Conservation (phyloP, 2,888 invertebrate genomes). For the Sialis fuliginosa region DNA sequence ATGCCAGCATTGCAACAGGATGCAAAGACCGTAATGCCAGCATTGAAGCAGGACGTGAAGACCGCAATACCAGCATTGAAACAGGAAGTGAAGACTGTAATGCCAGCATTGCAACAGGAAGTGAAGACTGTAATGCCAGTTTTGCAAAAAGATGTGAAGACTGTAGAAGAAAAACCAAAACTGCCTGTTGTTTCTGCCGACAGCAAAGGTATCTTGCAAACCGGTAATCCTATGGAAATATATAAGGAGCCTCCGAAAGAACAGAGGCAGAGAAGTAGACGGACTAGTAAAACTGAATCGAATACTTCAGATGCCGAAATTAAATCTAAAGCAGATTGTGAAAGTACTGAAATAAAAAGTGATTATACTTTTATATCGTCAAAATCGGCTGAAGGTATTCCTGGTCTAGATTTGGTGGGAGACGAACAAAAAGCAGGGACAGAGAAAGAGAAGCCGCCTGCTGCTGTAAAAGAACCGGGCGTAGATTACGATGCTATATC, state of each 20-base stretch:
- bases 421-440: constrained; percentile 18
- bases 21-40: constrained; percentile 15
- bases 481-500: constrained; percentile 40
- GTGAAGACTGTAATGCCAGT: neutral
- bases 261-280: neutral
- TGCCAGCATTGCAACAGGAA: neutral
- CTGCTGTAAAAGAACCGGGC: constrained; percentile 16
- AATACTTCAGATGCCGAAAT: neutral
- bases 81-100: constrained; percentile 11
- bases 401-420: constrained; percentile 52
- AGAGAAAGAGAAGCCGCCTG: neutral
- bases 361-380: constrained; percentile 3
- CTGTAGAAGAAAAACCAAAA: neutral
- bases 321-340: constrained; percentile 21
- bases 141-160: neutral
- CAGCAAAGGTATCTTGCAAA: too few relatives aligned
- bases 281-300: neutral
- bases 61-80: constrained; percentile 14
- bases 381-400: constrained; percentile 36
- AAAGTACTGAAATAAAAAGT: neutral
- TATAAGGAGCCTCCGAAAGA: constrained; percentile 3
- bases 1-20: constrained; percentile 2
- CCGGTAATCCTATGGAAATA: neutral
- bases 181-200: neutral
- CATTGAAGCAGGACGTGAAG: constrained; percentile 10